Evolutionary conservation across 2,888 invertebrate genomes (phyloP), one percentile per base, ranked within the genome.

Genomic region (Meandrusa payeni): DNA sequence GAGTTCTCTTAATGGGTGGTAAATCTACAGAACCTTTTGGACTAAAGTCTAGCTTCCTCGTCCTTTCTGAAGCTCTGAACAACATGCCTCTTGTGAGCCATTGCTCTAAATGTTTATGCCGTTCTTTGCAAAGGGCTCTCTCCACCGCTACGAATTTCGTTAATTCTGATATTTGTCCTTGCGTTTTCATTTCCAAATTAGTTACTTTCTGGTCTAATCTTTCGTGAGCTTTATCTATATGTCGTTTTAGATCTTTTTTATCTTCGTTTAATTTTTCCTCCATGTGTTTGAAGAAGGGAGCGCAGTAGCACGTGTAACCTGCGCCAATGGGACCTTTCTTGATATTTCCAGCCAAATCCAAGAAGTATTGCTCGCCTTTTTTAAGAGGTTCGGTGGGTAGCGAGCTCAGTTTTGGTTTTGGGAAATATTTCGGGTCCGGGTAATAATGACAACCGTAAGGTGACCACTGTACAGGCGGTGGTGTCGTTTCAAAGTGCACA

Each of bases 291-390:
- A 97, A 94, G 74, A 97, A 93, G 0, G 97, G 97, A 0, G 95
- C 96, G 69, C 98, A 98, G 68, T 96, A 96, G 75, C 97, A 97
- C 0, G 95, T 95, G 71, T 96, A 95, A 0, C 97, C 96, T 1
- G 96, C 94, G 0, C 97, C 97, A n/a, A 97, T 93, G 0, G 97
- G 97, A 1, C 97, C 97, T 82, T 98, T 97, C 59, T 96, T 93
- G 48, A 98, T 95, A 68, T 97, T 97, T 1, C 98, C 98, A 6
- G 97, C 97, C 54, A 98, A 89, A 75, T 98, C 98, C 55, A 97
- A 88, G 76, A 94, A 98, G 76, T 98, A 98, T 75, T 97, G 97
- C 78, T 97, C 96, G 47, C 97, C 98, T 61, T 93, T 92, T 59
- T 90, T 91, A 10, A 97, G 81, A 0, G 96, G 96, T 73, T 96